Percentiles rank a stretch among this genome's conserved stretches.
phyloP scores from a whole-genome alignment of 2,113 vertebrate species.

The Eptesicus fuscus region DNA sequence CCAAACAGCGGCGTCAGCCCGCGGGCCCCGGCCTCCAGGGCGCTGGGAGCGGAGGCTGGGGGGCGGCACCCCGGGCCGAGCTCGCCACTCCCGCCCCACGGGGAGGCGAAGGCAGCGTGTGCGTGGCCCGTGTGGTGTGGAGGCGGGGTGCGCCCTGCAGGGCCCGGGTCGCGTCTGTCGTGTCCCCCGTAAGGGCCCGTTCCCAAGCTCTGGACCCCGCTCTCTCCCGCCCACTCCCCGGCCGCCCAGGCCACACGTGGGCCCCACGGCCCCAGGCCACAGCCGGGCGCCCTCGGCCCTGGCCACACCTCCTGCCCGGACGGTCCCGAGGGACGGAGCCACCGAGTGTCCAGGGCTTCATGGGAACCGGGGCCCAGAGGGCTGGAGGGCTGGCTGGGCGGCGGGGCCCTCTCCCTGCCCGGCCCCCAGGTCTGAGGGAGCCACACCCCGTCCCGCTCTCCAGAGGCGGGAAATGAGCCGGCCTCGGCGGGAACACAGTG shows the following conservation, averaged over 20 bases:
- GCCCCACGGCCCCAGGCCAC: too few relatives aligned
- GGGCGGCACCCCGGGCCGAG: background rate
- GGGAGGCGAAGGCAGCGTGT: accelerated
- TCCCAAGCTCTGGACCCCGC: background rate
- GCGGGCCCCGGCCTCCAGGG: background rate
- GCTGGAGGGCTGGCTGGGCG: background rate
- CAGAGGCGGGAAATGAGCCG: accelerated
- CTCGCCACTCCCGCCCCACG: accelerated
- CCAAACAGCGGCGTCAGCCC: constrained; percentile 35
- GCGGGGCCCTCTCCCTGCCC: background rate
- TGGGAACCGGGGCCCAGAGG: accelerated
- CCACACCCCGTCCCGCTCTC: background rate
- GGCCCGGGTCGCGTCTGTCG: accelerated
- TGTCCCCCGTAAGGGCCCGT: accelerated
- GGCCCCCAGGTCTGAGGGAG: background rate
- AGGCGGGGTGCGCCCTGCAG: accelerated
- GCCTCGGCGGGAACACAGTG: accelerated
- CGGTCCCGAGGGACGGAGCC: background rate
- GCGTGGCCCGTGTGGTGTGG: accelerated
- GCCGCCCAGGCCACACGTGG: too few relatives aligned
- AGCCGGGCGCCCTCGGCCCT: background rate
- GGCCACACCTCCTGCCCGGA: accelerated
- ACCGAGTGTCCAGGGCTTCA: accelerated
- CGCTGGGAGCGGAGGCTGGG: too few relatives aligned
- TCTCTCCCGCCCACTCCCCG: background rate